Percentiles rank a stretch among this genome's conserved stretches.
These are phyloP conservation scores for Pseudococcus viburni DNA, from an alignment of 2,888 invertebrate species.

Conservation along the genomic window DNA sequence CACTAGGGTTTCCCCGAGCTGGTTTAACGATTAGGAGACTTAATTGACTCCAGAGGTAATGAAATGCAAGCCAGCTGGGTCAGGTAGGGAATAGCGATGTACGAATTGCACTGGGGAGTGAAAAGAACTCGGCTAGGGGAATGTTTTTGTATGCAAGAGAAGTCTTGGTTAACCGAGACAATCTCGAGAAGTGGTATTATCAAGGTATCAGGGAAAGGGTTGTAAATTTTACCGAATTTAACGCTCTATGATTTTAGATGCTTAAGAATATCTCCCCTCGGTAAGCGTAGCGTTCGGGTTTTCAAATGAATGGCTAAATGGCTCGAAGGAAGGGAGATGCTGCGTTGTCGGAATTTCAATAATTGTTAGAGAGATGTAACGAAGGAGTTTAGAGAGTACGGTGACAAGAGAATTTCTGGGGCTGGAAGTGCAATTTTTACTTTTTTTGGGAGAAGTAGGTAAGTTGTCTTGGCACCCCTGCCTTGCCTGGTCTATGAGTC, in stretches of 20 bases:
- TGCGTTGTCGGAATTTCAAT: no score
- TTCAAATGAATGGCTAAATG: no score
- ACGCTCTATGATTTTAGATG: conserved; percentile 3
- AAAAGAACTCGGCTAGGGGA: not conserved
- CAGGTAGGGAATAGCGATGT: not conserved
- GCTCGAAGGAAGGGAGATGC: no score
- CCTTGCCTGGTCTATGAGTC: no score
- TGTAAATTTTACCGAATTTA: conserved; percentile 12
- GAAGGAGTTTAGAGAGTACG: no score
- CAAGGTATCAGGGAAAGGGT: not conserved
- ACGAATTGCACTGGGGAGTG: not conserved
- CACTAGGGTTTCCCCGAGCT: not conserved
- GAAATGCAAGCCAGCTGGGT: not conserved
- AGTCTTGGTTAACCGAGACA: conserved; percentile 14
- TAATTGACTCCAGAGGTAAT: conserved; percentile 21
- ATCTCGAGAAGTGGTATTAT: conserved; percentile 16
- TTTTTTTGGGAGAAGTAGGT: no score
- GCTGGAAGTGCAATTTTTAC: no score
- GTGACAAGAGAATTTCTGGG: no score
- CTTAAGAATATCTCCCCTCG: not conserved
- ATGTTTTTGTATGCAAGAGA: conserved; percentile 22
- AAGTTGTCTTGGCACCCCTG: no score
- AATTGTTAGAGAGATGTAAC: no score
- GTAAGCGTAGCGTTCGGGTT: no score
- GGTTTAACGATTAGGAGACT: conserved; percentile 2